Conservation (phyloP, 2,888 invertebrate genomes). For the Leptinotarsa haldemani region DNA sequence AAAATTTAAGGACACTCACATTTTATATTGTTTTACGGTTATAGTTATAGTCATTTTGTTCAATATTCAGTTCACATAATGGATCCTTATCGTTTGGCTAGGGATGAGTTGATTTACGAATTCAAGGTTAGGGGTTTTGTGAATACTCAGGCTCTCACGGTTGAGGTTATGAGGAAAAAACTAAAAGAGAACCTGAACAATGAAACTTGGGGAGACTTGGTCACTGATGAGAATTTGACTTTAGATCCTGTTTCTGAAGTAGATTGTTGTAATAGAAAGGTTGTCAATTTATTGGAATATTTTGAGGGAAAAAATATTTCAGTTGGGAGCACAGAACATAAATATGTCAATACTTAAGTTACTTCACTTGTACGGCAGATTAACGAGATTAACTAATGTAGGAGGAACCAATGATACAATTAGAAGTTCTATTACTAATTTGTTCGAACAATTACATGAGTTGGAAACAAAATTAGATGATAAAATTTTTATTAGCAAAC, state of each 20-base stretch:
- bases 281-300: constrained; percentile 7
- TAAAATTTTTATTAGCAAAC: constrained; percentile 6
- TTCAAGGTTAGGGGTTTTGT: not conserved
- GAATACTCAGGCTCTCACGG: constrained; percentile 5
- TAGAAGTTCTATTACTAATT: constrained; percentile 10
- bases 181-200: not conserved
- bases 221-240: not conserved
- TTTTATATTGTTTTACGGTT: not conserved
- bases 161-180: constrained; percentile 14
- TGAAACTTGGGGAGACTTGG: constrained; percentile 19
- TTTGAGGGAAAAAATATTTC: not conserved
- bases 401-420: not conserved
- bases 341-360: constrained; percentile 18
- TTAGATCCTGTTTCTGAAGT: constrained; percentile 19
- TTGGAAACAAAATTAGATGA: constrained; percentile 19
- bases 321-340: constrained; percentile 5
- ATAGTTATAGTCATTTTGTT: not conserved
- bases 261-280: constrained; percentile 21
- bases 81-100: not conserved
- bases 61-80: not conserved
- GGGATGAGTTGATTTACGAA: constrained; percentile 11
- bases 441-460: constrained; percentile 7
- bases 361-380: constrained; percentile 23
- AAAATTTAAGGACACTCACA: too few relatives aligned
- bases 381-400: constrained; percentile 10